Conservation (phyloP, 2,797 vertebrate species). For the Halcyon chelicuti region DNA sequence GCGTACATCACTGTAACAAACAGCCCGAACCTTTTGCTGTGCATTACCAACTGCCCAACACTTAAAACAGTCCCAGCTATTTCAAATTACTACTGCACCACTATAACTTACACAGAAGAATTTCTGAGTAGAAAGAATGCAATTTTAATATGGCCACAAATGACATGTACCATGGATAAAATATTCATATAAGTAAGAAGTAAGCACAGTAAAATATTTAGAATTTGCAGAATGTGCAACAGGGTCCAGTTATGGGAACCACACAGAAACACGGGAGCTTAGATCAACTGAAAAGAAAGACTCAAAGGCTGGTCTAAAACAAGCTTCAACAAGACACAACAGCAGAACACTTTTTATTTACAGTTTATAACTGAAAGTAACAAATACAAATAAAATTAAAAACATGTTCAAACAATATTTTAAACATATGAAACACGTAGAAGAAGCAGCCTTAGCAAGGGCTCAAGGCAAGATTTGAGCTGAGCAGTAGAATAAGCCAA, state of each 20-base stretch:
- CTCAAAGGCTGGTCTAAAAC: background rate
- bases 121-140: background rate
- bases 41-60: background rate
- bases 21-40: background rate
- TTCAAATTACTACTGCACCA: background rate
- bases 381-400: conserved; percentile 18
- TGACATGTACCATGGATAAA: background rate
- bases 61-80: background rate
- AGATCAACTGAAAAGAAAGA: background rate
- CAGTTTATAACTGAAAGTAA: conserved; percentile 6
- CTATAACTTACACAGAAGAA: background rate
- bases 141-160: background rate
- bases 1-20: background rate
- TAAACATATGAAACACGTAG: background rate
- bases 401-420: background rate
- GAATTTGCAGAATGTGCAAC: background rate
- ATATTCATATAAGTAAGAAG: background rate
- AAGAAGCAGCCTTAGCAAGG: background rate
- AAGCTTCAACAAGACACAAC: conserved; percentile 9
- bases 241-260: background rate
- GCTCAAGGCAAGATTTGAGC: background rate
- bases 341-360: background rate
- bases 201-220: background rate
- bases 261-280: background rate
- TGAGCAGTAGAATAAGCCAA: background rate